phyloP scores from a whole-genome alignment of 92 coral and sea anemone species.

The Pocillopora meandrina region DNA sequence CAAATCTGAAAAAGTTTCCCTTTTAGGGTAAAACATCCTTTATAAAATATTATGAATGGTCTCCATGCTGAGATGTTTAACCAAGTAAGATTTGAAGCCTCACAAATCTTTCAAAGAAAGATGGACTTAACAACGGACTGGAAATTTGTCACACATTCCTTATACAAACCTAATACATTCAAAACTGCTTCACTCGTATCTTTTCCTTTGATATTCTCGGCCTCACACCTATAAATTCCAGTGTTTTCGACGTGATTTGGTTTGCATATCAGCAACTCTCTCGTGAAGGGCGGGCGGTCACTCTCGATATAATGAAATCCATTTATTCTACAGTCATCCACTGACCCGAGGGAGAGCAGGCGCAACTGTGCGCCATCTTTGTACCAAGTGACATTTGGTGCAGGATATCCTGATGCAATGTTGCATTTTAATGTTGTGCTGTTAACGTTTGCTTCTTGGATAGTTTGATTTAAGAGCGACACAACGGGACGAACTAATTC shows the following conservation, averaged over 20 bases:
- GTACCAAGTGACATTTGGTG: constrained; percentile 84
- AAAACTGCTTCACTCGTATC: constrained; percentile 49
- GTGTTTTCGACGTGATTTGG: constrained; percentile 60
- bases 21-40: no score
- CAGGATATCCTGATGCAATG: constrained; percentile 72
- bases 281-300: constrained; percentile 47
- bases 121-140: not conserved
- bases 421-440: constrained; percentile 54
- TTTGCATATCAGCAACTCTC: constrained; percentile 69
- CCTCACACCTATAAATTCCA: constrained; percentile 77
- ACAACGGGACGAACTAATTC: constrained; percentile 59
- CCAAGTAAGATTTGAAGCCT: no score
- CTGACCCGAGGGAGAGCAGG: constrained; percentile 52
- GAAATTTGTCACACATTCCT: not conserved
- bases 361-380: constrained; percentile 46
- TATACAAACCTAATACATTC: constrained; percentile 63
- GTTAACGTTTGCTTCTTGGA: constrained; percentile 40
- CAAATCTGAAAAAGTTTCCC: no score
- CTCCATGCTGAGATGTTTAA: no score
- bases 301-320: constrained; percentile 62
- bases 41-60: no score
- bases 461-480: constrained; percentile 63
- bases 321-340: constrained; percentile 44
- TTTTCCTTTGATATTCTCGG: constrained; percentile 49
- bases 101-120: not conserved